Base-by-base conservation (phyloP, 2,113 vertebrate species). In the Polyodon spathula region DNA sequence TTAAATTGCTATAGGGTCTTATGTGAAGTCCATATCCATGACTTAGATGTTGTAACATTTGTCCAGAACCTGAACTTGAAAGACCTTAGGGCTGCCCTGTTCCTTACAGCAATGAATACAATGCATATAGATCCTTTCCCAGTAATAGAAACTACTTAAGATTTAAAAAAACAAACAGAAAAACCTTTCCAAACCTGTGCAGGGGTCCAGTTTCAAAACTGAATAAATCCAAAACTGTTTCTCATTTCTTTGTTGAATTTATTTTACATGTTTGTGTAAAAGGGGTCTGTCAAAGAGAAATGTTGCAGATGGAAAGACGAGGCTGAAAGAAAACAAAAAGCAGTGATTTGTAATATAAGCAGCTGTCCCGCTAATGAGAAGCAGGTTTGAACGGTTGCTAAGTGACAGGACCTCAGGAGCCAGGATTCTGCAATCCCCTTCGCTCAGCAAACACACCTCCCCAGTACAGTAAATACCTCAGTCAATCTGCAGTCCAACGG, bases 331-430 rank as follows among this genome's bases (percentile, higher is more conserved):
- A 67, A 59, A 81, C 72, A 72, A 63, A 58, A 39, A 10, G 12
- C 62, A 46, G 64, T 68, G 73, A 66, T 58, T 66, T 73, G 75
- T 76, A 81, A 76, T 64, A 63, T 61, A 68, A 77, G 78, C 79
- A 85, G 80, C 83, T 79, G 80, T 72, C 37, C 58, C 43, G 11
- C 68, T 84, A 88, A 86, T 78, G 71, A 78, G 73, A 86, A 84
- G 70, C 84, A 82, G 81, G 67, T 73, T 74, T 61, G 66, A 59
- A 62, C 62, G 68, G 71, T 81, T 84, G 81, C 84, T 81, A 81
- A 79, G 84, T 84, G 84, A 86, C 77, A 74, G 66, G 64, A 66
- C 59, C 75, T 73, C 71, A 77, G 79, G 75, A 68, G 79, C 76
- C 70, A 70, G 78, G 69, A 50, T 14, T 50, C 46, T 14, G 5